Evolutionary conservation across 2,113 vertebrate genomes (phyloP).

Genomic region (Diphyllodes magnificus): DNA sequence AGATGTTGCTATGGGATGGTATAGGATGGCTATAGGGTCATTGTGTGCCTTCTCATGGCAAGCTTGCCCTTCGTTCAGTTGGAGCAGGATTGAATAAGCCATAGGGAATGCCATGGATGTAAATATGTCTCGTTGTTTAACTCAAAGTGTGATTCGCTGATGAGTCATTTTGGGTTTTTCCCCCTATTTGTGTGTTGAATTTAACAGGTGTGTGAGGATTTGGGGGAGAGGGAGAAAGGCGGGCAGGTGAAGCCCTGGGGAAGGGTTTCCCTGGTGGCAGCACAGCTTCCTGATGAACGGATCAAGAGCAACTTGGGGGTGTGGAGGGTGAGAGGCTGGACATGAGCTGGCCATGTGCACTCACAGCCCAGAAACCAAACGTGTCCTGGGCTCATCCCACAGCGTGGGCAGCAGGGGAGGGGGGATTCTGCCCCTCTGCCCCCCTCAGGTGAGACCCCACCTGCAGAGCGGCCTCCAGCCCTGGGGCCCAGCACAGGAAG

Average conservation of each 20-base stretch:
- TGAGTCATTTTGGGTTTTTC: fast-evolving
- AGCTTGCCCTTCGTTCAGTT: neutral
- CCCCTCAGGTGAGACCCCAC: neutral
- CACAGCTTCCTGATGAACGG: neutral
- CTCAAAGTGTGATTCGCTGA: neutral
- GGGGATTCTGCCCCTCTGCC: neutral
- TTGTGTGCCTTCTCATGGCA: neutral
- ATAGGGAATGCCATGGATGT: neutral
- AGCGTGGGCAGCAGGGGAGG: neutral
- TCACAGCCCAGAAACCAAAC: neutral
- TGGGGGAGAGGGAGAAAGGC: neutral
- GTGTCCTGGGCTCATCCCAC: neutral
- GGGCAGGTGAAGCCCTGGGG: neutral
- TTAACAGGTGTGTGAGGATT: neutral
- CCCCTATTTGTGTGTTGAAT: neutral
- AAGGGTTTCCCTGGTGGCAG: neutral
- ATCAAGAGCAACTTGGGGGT: fast-evolving
- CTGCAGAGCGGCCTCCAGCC: neutral
- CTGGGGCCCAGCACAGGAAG: neutral
- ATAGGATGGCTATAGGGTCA: fast-evolving
- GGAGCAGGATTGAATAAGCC: neutral
- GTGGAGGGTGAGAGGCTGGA: neutral
- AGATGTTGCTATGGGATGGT: neutral
- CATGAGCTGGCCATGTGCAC: neutral
- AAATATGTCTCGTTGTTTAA: neutral